Percentiles rank a stretch among this genome's conserved stretches.
These are phyloP conservation scores for Listronotus bonariensis DNA, from an alignment of 1,140 invertebrate genomes.

Conservation along the genomic window DNA sequence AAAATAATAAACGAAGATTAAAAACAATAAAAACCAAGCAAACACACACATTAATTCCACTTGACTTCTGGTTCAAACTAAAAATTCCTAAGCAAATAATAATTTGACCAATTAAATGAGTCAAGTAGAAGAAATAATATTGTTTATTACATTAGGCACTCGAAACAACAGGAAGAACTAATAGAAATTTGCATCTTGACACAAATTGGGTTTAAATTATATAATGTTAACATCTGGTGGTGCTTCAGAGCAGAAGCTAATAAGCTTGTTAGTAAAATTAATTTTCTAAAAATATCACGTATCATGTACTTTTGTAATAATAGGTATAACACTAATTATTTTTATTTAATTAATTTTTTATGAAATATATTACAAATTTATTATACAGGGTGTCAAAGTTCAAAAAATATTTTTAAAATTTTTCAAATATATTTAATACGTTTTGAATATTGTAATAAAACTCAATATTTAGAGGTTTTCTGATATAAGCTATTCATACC, in stretches of 20 bases:
- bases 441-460: no score
- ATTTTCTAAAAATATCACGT: slow-evolving; percentile 24
- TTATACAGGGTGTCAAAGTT: no score
- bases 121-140: slow-evolving; percentile 15
- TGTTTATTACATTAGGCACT: slow-evolving; percentile 29
- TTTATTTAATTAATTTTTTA: no score
- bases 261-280: slow-evolving; percentile 9
- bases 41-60: slow-evolving; percentile 27
- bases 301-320: neutral
- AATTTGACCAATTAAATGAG: slow-evolving; percentile 33
- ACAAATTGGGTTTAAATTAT: slow-evolving; percentile 30
- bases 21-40: slow-evolving; percentile 13
- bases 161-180: slow-evolving; percentile 35
- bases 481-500: no score
- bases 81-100: slow-evolving; percentile 28
- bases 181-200: slow-evolving; percentile 40
- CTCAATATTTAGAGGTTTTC: no score
- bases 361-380: no score
- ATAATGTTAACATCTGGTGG: slow-evolving; percentile 32
- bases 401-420: no score
- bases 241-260: slow-evolving; percentile 9
- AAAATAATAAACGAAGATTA: slow-evolving; percentile 6
- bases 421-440: no score
- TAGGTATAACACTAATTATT: no score
- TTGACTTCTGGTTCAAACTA: slow-evolving; percentile 26